Evolutionary conservation across 2,113 vertebrate species (phyloP), one percentile per base, ranked within the genome.

Genomic region (Chrysochloris asiatica): DNA sequence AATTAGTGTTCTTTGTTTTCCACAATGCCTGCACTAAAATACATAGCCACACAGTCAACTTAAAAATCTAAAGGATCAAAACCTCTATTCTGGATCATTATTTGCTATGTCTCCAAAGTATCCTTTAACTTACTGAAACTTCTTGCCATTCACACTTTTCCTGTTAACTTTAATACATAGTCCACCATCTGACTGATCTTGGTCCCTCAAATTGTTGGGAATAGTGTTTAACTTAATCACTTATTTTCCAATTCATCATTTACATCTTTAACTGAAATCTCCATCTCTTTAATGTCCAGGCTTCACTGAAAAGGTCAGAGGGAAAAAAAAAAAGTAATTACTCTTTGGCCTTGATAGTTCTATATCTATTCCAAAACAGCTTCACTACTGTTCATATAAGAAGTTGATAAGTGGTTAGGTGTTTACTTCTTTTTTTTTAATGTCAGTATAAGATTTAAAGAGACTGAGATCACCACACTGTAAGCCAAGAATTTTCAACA

Each of bases 341-440:
- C 1, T 38, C 16, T 4, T 43, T 45, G 22, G 19, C 19, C 1
- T 26, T 76, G n/a, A 22, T 67, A 4, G 16, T 38, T n/a, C 50
- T 30, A 8, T 73, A 14, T 24, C 3, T 65, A 61, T 43, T 10
- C 13, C 26, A 48, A 83, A 41, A 21, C 6, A 85, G n/a, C 41
- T 1, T 2, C 11, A 65, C 0, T 43, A 1, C 10, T 52, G 6
- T 56, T 76, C 13, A 14, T 36, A 73, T 36, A 61, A 93, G 45
- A 90, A 19, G 14, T 33, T 73, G 4, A 12, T 81, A 24, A 17
- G 3, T 63, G 56, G 45, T 93, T 72, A n/a, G n/a, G n/a, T n/a
- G 76, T 72, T 93, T 71, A n/a, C 56, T 50, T 87, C 8, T 72
- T 59, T 90, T 77, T 93, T 76, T 41, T 77, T 77, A 71, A 78